These are phyloP conservation scores for Antedon mediterranea DNA, from an alignment of 53 echinoderm and acorn worm species.

Conservation along the genomic window DNA sequence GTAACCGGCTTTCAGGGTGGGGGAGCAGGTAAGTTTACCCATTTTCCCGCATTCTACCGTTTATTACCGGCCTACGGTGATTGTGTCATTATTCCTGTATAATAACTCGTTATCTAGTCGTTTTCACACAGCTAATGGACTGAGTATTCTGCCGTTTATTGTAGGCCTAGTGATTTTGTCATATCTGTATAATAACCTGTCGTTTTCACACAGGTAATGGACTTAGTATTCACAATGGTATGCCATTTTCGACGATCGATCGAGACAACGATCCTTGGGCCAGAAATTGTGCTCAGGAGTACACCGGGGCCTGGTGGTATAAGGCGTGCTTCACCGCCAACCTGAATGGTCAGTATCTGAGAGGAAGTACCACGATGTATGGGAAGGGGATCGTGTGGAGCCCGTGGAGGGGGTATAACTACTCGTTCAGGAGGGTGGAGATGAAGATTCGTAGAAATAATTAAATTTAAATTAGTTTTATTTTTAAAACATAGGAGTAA, in stretches of 20 bases:
- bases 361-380: slow-evolving; percentile 15
- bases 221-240: slow-evolving; percentile 53
- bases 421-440: slow-evolving; percentile 31
- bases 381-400: slow-evolving; percentile 39
- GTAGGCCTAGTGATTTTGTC: no score
- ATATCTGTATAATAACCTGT: no score
- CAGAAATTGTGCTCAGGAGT: slow-evolving; percentile 36
- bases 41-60: no score
- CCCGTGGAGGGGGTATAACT: slow-evolving; percentile 15
- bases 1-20: slow-evolving; percentile 18
- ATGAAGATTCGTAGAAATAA: slow-evolving; percentile 32
- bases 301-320: slow-evolving; percentile 70
- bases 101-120: no score
- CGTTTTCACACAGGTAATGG: no score
- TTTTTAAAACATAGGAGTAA: no score
- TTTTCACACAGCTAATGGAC: slow-evolving; percentile 61
- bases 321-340: slow-evolving; percentile 48
- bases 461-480: no score
- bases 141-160: no score
- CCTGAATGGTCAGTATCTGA: slow-evolving; percentile 38
- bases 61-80: no score
- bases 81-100: no score
- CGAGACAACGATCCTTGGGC: slow-evolving; percentile 44
- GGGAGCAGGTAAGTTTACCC: slow-evolving; percentile 36
- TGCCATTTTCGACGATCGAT: slow-evolving; percentile 67